These are phyloP conservation scores for Pangasius larnaudii DNA, from an alignment of 2,797 vertebrate genomes.

Conservation along the genomic window DNA sequence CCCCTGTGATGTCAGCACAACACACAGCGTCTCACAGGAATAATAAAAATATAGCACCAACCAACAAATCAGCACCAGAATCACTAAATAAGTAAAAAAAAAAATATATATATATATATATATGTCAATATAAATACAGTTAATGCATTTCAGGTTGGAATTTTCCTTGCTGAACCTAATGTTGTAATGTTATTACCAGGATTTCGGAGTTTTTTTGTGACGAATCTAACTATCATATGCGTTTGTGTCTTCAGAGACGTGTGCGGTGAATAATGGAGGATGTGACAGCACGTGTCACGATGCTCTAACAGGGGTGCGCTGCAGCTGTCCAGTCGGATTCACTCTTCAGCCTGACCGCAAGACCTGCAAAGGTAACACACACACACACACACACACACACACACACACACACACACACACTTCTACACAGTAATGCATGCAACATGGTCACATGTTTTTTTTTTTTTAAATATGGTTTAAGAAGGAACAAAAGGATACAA, in stretches of 20 bases:
- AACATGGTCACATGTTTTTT: slow-evolving; percentile 44
- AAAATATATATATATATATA: no score
- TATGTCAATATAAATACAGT: not conserved
- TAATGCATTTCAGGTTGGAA: not conserved
- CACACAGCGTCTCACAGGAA: not conserved
- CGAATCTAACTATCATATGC: not conserved
- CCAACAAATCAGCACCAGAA: not conserved
- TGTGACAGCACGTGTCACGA: slow-evolving; percentile 98
- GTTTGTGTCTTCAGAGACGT: slow-evolving; percentile 85
- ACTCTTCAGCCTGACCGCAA: slow-evolving; percentile 94
- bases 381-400: slow-evolving; percentile 40
- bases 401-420: not conserved
- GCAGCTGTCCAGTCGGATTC: slow-evolving; percentile 98
- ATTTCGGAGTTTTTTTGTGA: not conserved
- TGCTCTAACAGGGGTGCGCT: slow-evolving; percentile 90
- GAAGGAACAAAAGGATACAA: slow-evolving; percentile 69
- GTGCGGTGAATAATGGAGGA: slow-evolving; percentile 96
- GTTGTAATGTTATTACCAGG: not conserved
- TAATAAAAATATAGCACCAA: not conserved
- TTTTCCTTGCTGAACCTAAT: not conserved
- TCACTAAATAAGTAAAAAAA: not conserved
- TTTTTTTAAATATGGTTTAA: slow-evolving; percentile 65
- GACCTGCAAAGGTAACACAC: slow-evolving; percentile 91
- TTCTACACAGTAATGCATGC: not conserved
- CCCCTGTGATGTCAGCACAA: not conserved